Evolutionary conservation across 2,888 invertebrate genomes (phyloP), one percentile per base, ranked within the genome.

Genomic region (Troides oblongomaculatus): DNA sequence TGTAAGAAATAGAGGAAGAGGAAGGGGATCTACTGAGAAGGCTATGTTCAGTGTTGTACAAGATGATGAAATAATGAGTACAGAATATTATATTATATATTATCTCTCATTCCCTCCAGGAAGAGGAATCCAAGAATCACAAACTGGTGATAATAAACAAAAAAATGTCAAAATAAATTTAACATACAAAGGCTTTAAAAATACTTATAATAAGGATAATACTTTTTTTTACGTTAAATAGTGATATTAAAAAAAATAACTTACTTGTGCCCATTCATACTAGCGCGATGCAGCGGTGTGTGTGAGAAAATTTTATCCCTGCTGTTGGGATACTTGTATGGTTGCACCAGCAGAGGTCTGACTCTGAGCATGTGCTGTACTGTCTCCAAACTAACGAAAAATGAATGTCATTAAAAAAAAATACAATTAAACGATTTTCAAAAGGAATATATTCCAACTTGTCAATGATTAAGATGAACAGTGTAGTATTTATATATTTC

Each of bases 271-370:
- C 99, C 99, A 91, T 98, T 97, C 76, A 97, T 95, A 83, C 97
- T 97, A 72, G 99, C 99, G 74, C 98, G 93, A 87, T 99, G 99
- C n/a, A 99, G 93, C 1, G 98, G 97, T 14, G 98, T 96, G 82
- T 97, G 96, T 71, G 95, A 93, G 84, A 95, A 95, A 65, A 94
- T 87, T 78, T 84, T 93, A 81, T 78, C 94, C 62, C 84, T 81
- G 61, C 84, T 80, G 60, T 78, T 79, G 1, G 87, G 87, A 68
- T 79, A 81, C 75, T 95, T 94, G 91, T 94, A 95, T 78, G 94
- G 95, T 75, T 96, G 95, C 66, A 97, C 95, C 74, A 98, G 93
- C 79, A 96, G 96, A 0, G 98, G 97, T 86, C 97, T 96, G 21
- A 96, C 96, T 74, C 96, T 94, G 50, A 99, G 95, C 73, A 99